Evolutionary conservation across 2,113 vertebrate genomes (phyloP).

Genomic region (Fregata magnificens): DNA sequence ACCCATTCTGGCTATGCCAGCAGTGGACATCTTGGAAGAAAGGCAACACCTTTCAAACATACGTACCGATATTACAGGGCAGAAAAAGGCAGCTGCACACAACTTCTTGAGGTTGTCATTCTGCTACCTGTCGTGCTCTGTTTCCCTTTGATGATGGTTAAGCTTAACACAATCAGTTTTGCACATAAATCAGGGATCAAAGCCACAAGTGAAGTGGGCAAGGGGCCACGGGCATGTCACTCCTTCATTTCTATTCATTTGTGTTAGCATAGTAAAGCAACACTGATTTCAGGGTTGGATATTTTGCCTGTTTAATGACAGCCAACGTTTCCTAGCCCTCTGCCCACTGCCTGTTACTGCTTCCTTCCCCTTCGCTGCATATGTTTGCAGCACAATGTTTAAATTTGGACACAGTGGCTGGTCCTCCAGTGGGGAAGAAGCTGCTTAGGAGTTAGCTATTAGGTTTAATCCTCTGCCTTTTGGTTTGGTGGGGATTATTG

Average conservation of each 20-base stretch:
- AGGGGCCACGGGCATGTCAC: background rate
- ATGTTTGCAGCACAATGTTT: background rate
- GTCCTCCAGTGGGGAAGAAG: background rate
- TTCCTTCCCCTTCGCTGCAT: background rate
- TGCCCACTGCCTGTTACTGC: background rate
- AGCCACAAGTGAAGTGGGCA: background rate
- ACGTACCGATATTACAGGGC: background rate
- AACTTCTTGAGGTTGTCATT: background rate
- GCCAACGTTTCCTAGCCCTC: background rate
- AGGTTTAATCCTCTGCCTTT: background rate
- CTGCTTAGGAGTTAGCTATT: background rate
- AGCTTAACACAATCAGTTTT: background rate
- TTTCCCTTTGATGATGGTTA: background rate
- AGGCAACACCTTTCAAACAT: background rate
- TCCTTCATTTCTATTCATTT: background rate
- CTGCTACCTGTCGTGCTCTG: background rate
- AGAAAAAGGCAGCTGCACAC: background rate
- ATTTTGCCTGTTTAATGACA: background rate
- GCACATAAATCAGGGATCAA: background rate
- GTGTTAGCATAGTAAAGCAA: background rate
- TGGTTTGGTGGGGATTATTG: background rate
- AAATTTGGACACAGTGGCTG: background rate
- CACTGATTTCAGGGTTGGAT: background rate
- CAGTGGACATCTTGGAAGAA: background rate
- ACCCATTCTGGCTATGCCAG: background rate